A percentile compares a stretch with the other conserved stretches of the same genome.
Conservation (phyloP, 2,797 vertebrate species). For the Scolopax rusticola region DNA sequence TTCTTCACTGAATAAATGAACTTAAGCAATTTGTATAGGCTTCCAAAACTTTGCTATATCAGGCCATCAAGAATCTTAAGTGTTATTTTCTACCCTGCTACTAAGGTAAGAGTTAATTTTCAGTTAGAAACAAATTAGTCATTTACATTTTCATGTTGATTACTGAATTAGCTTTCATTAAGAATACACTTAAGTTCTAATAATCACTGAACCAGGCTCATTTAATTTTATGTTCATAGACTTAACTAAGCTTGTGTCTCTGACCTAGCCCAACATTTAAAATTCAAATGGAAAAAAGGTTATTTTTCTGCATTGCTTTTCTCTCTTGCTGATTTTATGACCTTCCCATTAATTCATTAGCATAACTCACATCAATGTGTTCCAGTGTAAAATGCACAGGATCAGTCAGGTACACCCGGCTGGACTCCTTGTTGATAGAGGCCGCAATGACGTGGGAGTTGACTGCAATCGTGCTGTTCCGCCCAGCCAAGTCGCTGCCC, state of each 20-base stretch:
- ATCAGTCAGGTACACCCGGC: constrained; percentile 96
- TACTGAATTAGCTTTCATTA: constrained; percentile 99
- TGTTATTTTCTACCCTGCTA: constrained; percentile 62
- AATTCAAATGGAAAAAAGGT: constrained; percentile 86
- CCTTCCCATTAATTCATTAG: constrained; percentile 76
- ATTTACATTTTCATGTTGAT: constrained; percentile 98
- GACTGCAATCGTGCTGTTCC: constrained; percentile 92
- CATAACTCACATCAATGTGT: constrained; percentile 94
- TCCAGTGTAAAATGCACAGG: constrained; percentile 97
- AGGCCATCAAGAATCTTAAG: constrained; percentile 77
- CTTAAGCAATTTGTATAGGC: background rate
- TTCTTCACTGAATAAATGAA: background rate
- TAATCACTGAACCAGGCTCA: constrained; percentile 90
- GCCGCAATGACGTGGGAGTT: constrained; percentile 98
- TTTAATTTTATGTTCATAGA: constrained; percentile 97
- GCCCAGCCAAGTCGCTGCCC: constrained; percentile 86
- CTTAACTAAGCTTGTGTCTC: constrained; percentile 90
- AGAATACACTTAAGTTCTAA: constrained; percentile 97
- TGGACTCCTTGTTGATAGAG: constrained; percentile 99
- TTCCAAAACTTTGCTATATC: constrained; percentile 75
- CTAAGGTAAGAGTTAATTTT: constrained; percentile 96
- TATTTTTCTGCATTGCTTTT: constrained; percentile 71
- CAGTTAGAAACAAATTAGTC: constrained; percentile 91
- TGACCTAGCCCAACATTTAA: constrained; percentile 89
- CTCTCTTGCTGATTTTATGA: constrained; percentile 81